phyloP scores from a whole-genome alignment of 2,113 vertebrate species.

The Quiscalus mexicanus region DNA sequence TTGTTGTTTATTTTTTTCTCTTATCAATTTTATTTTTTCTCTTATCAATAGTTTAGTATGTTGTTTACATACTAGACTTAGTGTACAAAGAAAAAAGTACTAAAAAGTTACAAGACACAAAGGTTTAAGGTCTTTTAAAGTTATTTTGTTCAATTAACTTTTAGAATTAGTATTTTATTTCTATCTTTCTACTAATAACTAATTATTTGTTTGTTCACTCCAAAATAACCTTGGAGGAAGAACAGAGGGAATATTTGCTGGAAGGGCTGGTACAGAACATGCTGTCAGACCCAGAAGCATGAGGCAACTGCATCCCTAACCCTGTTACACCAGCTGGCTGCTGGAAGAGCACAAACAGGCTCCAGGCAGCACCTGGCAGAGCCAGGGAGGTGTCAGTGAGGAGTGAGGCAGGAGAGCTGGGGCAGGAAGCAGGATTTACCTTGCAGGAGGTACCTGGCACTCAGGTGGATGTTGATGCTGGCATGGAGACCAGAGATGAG shows the following conservation, averaged over 20 bases:
- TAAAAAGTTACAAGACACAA: background rate
- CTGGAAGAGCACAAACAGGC: background rate
- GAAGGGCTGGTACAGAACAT: background rate
- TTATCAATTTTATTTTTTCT: too few relatives aligned
- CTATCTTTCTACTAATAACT: background rate
- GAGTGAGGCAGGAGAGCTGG: background rate
- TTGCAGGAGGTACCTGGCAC: slow-evolving; percentile 88
- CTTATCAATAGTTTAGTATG: too few relatives aligned
- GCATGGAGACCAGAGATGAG: slow-evolving; percentile 91
- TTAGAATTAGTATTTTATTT: background rate
- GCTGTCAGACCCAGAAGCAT: background rate
- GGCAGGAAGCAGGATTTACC: slow-evolving; percentile 72
- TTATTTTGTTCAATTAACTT: background rate
- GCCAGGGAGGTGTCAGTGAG: background rate
- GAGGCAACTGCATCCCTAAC: background rate
- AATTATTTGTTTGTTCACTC: background rate
- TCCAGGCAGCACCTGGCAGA: background rate
- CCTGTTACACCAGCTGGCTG: background rate
- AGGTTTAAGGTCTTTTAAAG: background rate
- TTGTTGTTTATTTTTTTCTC: too few relatives aligned
- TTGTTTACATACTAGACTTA: too few relatives aligned
- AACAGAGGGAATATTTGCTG: background rate
- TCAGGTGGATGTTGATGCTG: slow-evolving; percentile 93
- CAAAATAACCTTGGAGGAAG: background rate
- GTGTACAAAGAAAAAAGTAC: too few relatives aligned